phyloP scores from a whole-genome alignment of 2,888 invertebrate genomes.

The Julus scandinavius region DNA sequence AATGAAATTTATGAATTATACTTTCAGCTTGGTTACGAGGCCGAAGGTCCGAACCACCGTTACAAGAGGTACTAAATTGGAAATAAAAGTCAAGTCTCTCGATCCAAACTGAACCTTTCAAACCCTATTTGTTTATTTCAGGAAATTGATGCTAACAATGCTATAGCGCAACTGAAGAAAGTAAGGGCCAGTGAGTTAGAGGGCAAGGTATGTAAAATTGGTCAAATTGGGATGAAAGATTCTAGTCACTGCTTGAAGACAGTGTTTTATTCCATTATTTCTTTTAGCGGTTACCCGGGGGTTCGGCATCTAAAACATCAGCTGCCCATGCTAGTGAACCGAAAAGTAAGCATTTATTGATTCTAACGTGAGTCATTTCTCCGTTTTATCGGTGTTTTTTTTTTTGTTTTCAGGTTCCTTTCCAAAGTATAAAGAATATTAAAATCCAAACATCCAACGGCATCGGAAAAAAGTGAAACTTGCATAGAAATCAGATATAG shows the following conservation, averaged over 20 bases:
- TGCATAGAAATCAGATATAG: background rate
- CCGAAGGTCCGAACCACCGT: conserved; percentile 75
- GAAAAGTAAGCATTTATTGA: background rate
- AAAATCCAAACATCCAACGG: background rate
- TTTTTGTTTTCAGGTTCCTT: background rate
- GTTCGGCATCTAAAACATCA: background rate
- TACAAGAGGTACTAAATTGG: conserved; percentile 67
- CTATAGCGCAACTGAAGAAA: conserved; percentile 51
- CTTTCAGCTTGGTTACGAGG: conserved; percentile 78
- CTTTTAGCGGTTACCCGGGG: background rate
- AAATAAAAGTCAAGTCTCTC: background rate
- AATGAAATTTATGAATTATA: conserved; percentile 10
- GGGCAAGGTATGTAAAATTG: background rate
- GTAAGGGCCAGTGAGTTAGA: conserved; percentile 1
- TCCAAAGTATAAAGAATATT: background rate
- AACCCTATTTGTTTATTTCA: background rate
- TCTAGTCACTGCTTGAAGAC: background rate
- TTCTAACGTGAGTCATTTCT: background rate
- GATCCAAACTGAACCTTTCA: background rate
- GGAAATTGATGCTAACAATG: conserved; percentile 50
- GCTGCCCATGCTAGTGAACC: background rate
- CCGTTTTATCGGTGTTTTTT: background rate
- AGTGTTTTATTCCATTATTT: background rate
- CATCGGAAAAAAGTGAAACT: background rate
- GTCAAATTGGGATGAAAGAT: background rate